These are phyloP conservation scores for Antigone vipio DNA, from an alignment of 2,113 vertebrate species.

Conservation along the genomic window DNA sequence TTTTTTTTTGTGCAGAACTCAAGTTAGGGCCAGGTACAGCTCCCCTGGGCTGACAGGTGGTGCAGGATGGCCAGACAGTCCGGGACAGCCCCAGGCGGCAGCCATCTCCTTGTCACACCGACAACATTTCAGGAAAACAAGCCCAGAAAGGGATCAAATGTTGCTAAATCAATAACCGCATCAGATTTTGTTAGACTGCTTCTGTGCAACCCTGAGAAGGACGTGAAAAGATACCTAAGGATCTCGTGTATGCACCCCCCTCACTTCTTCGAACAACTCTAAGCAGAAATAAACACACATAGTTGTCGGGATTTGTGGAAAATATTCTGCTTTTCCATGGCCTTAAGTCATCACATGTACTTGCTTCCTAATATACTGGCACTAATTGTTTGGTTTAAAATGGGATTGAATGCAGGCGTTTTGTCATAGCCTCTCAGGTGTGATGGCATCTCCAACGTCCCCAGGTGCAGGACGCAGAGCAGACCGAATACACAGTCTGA, in stretches of 20 bases:
- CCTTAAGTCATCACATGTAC: background rate
- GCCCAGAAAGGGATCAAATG: background rate
- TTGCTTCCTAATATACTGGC: background rate
- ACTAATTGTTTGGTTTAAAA: background rate
- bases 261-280: background rate
- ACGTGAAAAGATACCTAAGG: background rate
- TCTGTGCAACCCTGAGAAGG: background rate
- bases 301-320: background rate
- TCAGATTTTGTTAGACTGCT: background rate
- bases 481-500: background rate
- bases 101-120: fast-evolving
- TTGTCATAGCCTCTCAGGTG: background rate
- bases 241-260: fast-evolving
- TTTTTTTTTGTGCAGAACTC: no score
- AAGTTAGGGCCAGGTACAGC: background rate
- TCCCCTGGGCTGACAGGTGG: background rate
- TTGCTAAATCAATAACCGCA: background rate
- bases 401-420: background rate
- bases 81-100: background rate
- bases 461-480: background rate
- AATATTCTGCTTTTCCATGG: background rate
- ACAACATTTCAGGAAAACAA: background rate
- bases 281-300: background rate
- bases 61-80: background rate
- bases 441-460: background rate